These are phyloP conservation scores for Phacellophora camtschatica DNA, from an alignment of 30 jellyfish, hydroid and myxozoan species.

Conservation along the genomic window DNA sequence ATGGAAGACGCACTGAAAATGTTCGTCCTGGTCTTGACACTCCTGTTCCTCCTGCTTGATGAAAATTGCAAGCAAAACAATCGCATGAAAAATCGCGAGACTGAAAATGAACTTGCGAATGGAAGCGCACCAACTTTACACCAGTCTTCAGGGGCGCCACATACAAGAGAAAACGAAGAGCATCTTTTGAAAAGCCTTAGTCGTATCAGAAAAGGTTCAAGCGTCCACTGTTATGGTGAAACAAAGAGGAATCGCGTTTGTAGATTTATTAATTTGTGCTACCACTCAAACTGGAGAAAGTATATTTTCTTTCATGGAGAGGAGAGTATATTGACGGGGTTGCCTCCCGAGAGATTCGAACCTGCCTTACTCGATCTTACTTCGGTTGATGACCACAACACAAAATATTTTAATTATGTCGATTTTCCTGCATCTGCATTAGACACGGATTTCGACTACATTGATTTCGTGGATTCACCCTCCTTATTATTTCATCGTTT, in stretches of 20 bases:
- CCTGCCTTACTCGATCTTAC: constrained; percentile 80
- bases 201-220: constrained; percentile 35
- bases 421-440: constrained; percentile 59
- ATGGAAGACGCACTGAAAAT: too few relatives aligned
- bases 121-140: too few relatives aligned
- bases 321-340: constrained; percentile 19
- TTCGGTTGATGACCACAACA: constrained; percentile 83
- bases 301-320: constrained; percentile 79
- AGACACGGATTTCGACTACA: not conserved
- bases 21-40: too few relatives aligned
- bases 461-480: not conserved
- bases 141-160: too few relatives aligned
- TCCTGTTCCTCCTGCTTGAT: too few relatives aligned
- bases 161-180: too few relatives aligned
- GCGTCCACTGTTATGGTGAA: constrained; percentile 70
- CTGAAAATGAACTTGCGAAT: too few relatives aligned
- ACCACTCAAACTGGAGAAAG: constrained; percentile 5
- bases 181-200: not conserved
- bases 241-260: constrained; percentile 60
- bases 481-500: constrained; percentile 76
- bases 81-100: too few relatives aligned
- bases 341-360: constrained; percentile 50
- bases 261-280: constrained; percentile 76
- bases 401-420: constrained; percentile 69
- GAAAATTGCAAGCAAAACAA: too few relatives aligned